phyloP scores from a whole-genome alignment of 2,888 invertebrate genomes.

The Linyphia triangularis region DNA sequence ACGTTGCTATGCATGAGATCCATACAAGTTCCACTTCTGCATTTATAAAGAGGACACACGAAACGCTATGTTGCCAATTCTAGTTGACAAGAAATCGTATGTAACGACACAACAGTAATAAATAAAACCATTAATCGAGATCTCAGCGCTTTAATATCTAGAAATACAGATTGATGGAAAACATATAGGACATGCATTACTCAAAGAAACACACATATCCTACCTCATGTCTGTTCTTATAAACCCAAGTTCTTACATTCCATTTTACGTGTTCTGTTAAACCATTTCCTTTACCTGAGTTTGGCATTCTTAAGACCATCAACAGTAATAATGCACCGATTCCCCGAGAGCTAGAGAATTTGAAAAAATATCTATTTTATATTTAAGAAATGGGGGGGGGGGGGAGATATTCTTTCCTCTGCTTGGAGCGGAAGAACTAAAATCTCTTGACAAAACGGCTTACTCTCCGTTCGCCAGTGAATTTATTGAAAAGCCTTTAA shows the following conservation, averaged over 20 bases:
- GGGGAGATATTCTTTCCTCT: not conserved
- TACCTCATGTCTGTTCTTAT: not conserved
- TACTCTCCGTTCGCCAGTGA: slow-evolving; percentile 17
- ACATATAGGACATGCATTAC: too few species aligned
- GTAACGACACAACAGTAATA: too few species aligned
- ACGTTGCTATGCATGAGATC: too few species aligned
- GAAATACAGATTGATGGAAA: too few species aligned
- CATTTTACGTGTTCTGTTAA: not conserved
- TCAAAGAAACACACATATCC: too few species aligned
- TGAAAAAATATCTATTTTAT: slow-evolving; percentile 23
- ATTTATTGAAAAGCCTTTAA: slow-evolving; percentile 44
- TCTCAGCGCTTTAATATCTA: too few species aligned
- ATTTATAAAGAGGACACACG: too few species aligned
- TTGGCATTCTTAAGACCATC: not conserved
- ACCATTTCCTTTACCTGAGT: not conserved
- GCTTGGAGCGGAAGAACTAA: not conserved
- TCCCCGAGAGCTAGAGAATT: not conserved
- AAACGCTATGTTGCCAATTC: too few species aligned
- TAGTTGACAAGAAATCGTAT: too few species aligned
- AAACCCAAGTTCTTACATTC: not conserved
- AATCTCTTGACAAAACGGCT: slow-evolving; percentile 32
- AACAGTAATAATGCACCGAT: not conserved
- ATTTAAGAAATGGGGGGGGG: slow-evolving; percentile 16
- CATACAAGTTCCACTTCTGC: too few species aligned
- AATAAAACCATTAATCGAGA: too few species aligned